A percentile compares a stretch with the other conserved stretches of the same genome.
These are phyloP conservation scores for Helleia helle DNA, from an alignment of 2,888 invertebrate species.

Conservation along the genomic window DNA sequence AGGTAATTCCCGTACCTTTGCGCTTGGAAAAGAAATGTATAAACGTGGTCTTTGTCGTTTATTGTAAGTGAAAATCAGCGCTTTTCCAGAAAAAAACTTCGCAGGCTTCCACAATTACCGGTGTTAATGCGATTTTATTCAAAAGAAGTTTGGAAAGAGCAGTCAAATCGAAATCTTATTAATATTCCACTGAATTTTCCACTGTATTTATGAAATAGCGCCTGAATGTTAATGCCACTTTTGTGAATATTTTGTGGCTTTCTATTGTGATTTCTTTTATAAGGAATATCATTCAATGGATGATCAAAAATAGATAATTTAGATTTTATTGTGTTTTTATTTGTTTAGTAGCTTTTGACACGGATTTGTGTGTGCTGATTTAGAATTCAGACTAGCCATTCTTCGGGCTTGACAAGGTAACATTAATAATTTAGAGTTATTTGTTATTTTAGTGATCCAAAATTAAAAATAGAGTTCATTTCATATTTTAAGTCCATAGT, in stretches of 20 bases:
- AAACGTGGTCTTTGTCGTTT: slow-evolving; percentile 56
- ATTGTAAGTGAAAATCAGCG: slow-evolving; percentile 56
- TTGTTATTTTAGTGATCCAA: too few relatives aligned
- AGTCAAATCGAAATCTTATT: slow-evolving; percentile 9
- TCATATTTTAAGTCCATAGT: too few relatives aligned
- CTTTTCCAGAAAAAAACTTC: slow-evolving; percentile 29
- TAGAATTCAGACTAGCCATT: too few relatives aligned
- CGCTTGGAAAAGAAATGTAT: slow-evolving; percentile 59
- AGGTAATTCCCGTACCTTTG: slow-evolving; percentile 68
- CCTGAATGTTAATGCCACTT: slow-evolving; percentile 1
- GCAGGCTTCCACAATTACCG: slow-evolving; percentile 5
- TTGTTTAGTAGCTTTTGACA: too few relatives aligned
- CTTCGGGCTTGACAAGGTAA: too few relatives aligned
- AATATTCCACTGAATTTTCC: background rate
- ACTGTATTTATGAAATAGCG: slow-evolving; percentile 7
- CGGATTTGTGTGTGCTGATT: too few relatives aligned
- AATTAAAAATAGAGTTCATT: too few relatives aligned
- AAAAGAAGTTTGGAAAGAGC: slow-evolving; percentile 11
- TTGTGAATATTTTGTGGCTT: background rate
- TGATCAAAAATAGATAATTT: too few relatives aligned
- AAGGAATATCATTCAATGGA: too few relatives aligned
- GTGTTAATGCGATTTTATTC: slow-evolving; percentile 16
- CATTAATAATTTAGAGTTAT: too few relatives aligned
- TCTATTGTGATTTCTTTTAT: background rate
- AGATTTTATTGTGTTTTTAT: too few relatives aligned